These are phyloP conservation scores for Prostheceraeus crozeri DNA, from an alignment of 2,888 invertebrate species.

Conservation along the genomic window DNA sequence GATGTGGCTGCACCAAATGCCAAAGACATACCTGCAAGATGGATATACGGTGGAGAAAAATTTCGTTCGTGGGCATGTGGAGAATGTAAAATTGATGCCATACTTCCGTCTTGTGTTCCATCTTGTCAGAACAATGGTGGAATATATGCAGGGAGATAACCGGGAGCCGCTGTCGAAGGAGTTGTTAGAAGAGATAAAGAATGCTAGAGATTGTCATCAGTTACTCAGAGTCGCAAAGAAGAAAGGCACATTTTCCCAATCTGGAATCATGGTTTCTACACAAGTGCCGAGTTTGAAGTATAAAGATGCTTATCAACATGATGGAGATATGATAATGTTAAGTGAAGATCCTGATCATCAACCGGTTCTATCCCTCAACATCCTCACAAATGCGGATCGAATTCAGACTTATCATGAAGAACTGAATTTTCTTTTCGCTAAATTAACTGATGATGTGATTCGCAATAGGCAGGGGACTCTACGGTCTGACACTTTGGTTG, in stretches of 20 bases:
- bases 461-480: neutral
- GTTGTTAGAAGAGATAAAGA: conserved; percentile 47
- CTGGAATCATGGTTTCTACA: conserved; percentile 50
- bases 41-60: neutral
- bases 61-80: neutral
- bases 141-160: conserved; percentile 43
- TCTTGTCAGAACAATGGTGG: conserved; percentile 49
- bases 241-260: conserved; percentile 41
- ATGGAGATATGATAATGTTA: conserved; percentile 48
- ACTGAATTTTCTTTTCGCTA: conserved; percentile 46
- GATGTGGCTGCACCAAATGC: neutral
- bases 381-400: conserved; percentile 44
- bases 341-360: conserved; percentile 45
- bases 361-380: neutral
- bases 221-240: conserved; percentile 46
- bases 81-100: conserved; percentile 46
- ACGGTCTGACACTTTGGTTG: conserved; percentile 32
- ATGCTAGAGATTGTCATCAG: conserved; percentile 48
- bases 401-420: conserved; percentile 46
- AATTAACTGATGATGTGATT: conserved; percentile 46
- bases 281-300: conserved; percentile 47
- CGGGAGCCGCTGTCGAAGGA: neutral
- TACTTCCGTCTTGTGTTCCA: conserved; percentile 51
- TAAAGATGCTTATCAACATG: conserved; percentile 45
- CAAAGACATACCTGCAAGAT: neutral